Base-by-base conservation (phyloP, 2,113 vertebrate genomes). In the Mesembrinibis cayennensis region DNA sequence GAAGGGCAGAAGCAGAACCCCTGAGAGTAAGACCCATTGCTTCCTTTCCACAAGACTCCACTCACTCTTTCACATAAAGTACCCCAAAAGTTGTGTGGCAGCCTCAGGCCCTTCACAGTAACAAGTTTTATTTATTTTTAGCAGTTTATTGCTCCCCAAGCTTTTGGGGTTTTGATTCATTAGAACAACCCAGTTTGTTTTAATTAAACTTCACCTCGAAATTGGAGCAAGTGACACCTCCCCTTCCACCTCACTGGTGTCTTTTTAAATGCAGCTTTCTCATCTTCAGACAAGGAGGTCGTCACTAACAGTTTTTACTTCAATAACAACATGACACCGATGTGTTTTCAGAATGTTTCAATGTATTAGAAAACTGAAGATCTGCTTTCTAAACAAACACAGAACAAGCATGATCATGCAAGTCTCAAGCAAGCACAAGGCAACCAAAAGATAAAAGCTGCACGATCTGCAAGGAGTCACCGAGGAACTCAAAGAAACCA, bases 371-470 rank as follows among this genome's bases (percentile, higher is more conserved):
- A 89, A 95, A 89, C 13, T 11, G 14, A 83, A 58, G 72, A 55
- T 82, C 53, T 95, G 63, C 44, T 82, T 97, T 93, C 90, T 84
- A 93, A n/a, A 71, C 90, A 30, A n/a, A 71, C 90, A 30, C n/a
- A 89, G 88, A 89, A 86, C 34, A 40, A 65, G 80, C 49, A 70
- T 2, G 2, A 94, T 34, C 80, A 78, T 23, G 66, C 50, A 58
- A 76, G 55, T 89, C 76, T 91, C 32, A 15, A 69, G 83, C 76
- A 90, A 85, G 82, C 32, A 47, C 59, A 63, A 81, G 65, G 87
- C 83, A 94, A 90, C 16, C 70, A 70, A 80, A 92, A 92, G 85
- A 38, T 63, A 80, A 61, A 84, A 96, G 76, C 62, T 63, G 22
- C 80, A 67, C 20, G 27, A n/a, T 21, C 29, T 2, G 27, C 25